phyloP scores from a whole-genome alignment of 2,113 vertebrate species.

The Geococcyx californianus region DNA sequence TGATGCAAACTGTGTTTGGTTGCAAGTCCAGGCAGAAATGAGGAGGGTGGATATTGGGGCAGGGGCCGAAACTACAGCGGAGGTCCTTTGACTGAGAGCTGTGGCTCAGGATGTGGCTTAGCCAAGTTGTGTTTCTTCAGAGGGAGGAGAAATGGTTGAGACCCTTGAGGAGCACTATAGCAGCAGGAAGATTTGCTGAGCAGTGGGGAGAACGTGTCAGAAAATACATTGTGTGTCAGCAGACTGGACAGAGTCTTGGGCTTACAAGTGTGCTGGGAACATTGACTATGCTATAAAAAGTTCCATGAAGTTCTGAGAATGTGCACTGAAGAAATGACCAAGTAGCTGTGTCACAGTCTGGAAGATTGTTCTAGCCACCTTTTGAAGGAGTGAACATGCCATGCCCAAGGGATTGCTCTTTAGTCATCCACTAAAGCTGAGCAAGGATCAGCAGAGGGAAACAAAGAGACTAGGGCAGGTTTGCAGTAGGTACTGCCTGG shows the following conservation, averaged over 20 bases:
- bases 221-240: not conserved
- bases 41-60: not conserved
- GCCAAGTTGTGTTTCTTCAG: not conserved
- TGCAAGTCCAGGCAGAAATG: not conserved
- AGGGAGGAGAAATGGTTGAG: not conserved
- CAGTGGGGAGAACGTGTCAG: fast-evolving
- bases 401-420: too few species aligned
- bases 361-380: not conserved
- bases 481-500: not conserved
- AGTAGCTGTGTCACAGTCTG: not conserved
- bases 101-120: fast-evolving
- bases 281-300: not conserved
- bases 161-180: not conserved
- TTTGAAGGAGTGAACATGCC: not conserved
- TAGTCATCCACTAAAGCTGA: not conserved
- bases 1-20: not conserved
- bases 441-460: not conserved
- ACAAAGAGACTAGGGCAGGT: not conserved
- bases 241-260: not conserved
- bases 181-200: not conserved
- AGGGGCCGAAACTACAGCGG: not conserved
- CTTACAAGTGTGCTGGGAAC: not conserved
- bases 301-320: not conserved
- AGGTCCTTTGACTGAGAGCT: not conserved
- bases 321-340: not conserved